Base-by-base conservation (phyloP, 1,140 invertebrate species). In the Colletes latitarsis region DNA sequence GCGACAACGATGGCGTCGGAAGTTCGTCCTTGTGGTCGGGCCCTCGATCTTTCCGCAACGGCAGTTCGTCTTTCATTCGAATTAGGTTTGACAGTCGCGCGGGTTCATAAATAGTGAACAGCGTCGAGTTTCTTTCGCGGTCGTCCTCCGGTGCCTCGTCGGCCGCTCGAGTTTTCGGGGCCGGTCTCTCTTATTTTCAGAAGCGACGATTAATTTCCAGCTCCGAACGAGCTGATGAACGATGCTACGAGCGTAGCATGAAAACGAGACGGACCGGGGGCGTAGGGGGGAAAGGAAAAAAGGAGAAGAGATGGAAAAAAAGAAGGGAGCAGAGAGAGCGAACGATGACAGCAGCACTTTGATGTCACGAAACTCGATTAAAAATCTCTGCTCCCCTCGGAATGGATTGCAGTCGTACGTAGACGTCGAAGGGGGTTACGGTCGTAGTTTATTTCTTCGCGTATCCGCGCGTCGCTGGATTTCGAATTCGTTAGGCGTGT, bases 341-440 rank as follows among this genome's bases (percentile, higher is more conserved):
- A 67, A 76, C 55, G 86, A 87, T 85, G 81, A 84, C 81, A 88
- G 85, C 75, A 84, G 82, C 82, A 88, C 87, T 88, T 88, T 88
- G 83, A 88, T 87, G 86, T 88, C 82, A 88, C 79, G 76, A 75
- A 82, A 88, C 79, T 84, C 82, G 86, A 88, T 88, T 88, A 88
- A 88, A 88, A 88, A 87, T 88, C 82, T 87, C 77, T 57, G 70
- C 76, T 73, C 86, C 76, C 75, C 57, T 77, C 62, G 67, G 76
- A 82, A 77, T 70, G 69, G 77, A 81, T 75, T 71, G 75, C 77
- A 83, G 64, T 70, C 77, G 77, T 68, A 66, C 57, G 57, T 43
- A 49, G n/a, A 70, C 57, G 83, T 83, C 66, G 68, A 77, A 72
- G 52, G 57, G 30, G 43, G 53, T 76, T 55, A 68, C 57, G 68